Percentiles rank a stretch among this genome's conserved stretches.
Evolutionary conservation across 2,797 vertebrate genomes (phyloP).

Genomic region (Catamblyrhynchus diadema): DNA sequence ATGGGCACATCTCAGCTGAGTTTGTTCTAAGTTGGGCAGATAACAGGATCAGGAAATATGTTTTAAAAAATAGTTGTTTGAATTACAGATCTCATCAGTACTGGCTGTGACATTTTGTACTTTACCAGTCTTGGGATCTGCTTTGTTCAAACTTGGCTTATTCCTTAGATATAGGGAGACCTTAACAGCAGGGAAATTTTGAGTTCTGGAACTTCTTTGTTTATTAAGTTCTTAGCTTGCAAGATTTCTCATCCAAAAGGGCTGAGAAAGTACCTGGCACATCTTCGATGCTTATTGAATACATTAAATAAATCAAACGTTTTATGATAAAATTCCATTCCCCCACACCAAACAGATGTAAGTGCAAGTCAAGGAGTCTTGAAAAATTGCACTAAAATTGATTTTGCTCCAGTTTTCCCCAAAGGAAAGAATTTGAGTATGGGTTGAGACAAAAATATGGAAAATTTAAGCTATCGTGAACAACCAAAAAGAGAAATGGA

Average conservation of each 20-base stretch:
- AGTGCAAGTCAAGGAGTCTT: slow-evolving; percentile 41
- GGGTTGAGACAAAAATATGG: slow-evolving; percentile 37
- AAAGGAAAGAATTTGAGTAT: slow-evolving; percentile 39
- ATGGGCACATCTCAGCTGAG: not conserved
- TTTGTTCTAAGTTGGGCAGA: not conserved
- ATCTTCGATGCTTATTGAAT: slow-evolving; percentile 60
- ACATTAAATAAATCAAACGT: slow-evolving; percentile 64
- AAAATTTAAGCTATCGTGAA: slow-evolving; percentile 39
- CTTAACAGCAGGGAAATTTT: not conserved
- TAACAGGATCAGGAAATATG: not conserved
- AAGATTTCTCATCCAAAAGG: slow-evolving; percentile 59
- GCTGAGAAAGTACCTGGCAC: slow-evolving; percentile 67
- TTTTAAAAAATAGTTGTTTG: not conserved
- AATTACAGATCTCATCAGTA: not conserved
- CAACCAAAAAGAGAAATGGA: slow-evolving; percentile 19
- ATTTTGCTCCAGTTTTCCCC: slow-evolving; percentile 66
- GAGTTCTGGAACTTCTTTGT: slow-evolving; percentile 42
- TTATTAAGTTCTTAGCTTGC: slow-evolving; percentile 52
- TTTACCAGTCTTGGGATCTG: not conserved
- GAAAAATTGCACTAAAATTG: slow-evolving; percentile 50
- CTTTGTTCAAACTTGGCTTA: not conserved
- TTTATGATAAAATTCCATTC: slow-evolving; percentile 64
- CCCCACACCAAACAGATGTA: slow-evolving; percentile 61
- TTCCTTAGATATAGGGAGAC: not conserved
- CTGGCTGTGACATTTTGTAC: not conserved